phyloP scores from a whole-genome alignment of 2,888 invertebrate genomes.

The Drosophila monieri region DNA sequence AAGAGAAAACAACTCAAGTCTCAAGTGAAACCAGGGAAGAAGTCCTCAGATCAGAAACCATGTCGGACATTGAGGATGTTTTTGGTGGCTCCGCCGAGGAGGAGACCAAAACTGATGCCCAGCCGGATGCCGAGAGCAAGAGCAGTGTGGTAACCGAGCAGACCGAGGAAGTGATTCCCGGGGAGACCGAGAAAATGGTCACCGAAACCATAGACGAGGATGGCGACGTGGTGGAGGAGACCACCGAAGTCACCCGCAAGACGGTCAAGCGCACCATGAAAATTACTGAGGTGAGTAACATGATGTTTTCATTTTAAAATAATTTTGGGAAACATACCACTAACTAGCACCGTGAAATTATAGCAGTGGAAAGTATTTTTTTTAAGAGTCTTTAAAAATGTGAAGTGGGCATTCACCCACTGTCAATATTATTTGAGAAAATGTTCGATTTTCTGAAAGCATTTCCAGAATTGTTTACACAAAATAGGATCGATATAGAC shows the following conservation, averaged over 20 bases:
- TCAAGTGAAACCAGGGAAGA: conserved; percentile 20
- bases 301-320: background rate
- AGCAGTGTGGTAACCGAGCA: conserved; percentile 65
- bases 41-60: conserved; percentile 53
- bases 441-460: background rate
- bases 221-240: conserved; percentile 83
- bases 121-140: conserved; percentile 58
- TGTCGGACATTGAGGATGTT: conserved; percentile 83
- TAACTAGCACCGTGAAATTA: too few species aligned
- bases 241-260: conserved; percentile 83
- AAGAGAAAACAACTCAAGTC: conserved; percentile 13
- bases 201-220: conserved; percentile 82
- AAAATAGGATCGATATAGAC: background rate
- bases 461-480: background rate
- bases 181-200: conserved; percentile 80
- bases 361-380: too few species aligned
- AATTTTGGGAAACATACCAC: too few species aligned
- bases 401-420: background rate
- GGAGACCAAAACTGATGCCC: conserved; percentile 42
- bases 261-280: conserved; percentile 83
- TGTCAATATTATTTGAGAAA: background rate
- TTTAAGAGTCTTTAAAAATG: background rate
- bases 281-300: conserved; percentile 82
- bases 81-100: conserved; percentile 62
- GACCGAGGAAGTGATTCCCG: conserved; percentile 76